Evolutionary conservation across 23 tunicate genomes (phyloP).

Genomic region (Trididemnum miniatum): DNA sequence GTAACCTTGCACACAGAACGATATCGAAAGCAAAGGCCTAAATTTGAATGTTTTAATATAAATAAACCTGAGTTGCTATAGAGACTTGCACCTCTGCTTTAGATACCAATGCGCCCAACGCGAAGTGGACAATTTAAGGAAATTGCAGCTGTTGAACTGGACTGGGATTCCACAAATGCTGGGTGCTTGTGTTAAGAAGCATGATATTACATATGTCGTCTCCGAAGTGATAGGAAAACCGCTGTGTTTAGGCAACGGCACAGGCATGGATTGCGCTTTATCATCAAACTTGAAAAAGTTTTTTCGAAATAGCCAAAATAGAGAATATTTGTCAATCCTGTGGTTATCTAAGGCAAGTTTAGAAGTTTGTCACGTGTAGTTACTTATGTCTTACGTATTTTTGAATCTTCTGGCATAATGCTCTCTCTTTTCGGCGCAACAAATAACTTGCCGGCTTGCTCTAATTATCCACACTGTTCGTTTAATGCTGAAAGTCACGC

Average conservation of each 20-base stretch:
- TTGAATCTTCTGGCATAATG: too few species aligned
- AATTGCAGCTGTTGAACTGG: conserved; percentile 12
- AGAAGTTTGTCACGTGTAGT: too few species aligned
- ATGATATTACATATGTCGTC: conserved; percentile 45
- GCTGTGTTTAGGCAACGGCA: conserved; percentile 57
- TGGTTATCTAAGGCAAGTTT: conserved; percentile 62
- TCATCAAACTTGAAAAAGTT: conserved; percentile 11
- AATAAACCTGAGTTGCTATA: too few species aligned
- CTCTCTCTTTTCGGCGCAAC: too few species aligned
- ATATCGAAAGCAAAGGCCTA: too few species aligned
- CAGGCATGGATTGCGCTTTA: conserved; percentile 51
- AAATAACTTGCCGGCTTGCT: too few species aligned
- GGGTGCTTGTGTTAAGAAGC: conserved; percentile 44
- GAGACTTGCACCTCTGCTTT: neutral
- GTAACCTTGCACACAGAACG: too few species aligned
- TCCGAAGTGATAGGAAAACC: conserved; percentile 49
- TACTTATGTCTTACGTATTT: too few species aligned
- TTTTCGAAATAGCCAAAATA: neutral
- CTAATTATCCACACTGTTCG: too few species aligned
- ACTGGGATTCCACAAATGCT: conserved; percentile 51
- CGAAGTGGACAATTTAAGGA: conserved; percentile 53
- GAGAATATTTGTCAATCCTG: conserved; percentile 8
- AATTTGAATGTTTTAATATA: too few species aligned
- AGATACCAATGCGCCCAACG: conserved; percentile 71
- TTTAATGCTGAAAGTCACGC: too few species aligned